Evolutionary conservation across 2,888 invertebrate species (phyloP).

Genomic region (Pasiphila rectangulata): DNA sequence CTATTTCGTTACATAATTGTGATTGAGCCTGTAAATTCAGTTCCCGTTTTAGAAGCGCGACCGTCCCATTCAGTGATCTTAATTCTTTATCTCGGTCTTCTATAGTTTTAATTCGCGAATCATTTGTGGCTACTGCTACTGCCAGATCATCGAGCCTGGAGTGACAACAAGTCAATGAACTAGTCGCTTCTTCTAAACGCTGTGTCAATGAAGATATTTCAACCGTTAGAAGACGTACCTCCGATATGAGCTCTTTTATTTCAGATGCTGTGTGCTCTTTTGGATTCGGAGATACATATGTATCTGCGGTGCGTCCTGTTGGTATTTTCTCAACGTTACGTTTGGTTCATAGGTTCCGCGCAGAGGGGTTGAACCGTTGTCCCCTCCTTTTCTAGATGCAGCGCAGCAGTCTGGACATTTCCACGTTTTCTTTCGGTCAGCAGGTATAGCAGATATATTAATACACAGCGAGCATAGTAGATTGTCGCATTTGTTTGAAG

Average conservation of each 20-base stretch:
- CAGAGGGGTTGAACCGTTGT: neutral
- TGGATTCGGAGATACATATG: too few species aligned
- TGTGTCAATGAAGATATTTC: neutral
- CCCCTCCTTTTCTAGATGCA: neutral
- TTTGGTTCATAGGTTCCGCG: neutral
- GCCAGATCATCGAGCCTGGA: neutral
- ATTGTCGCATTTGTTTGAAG: neutral
- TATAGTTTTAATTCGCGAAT: neutral
- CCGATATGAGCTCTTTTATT: neutral
- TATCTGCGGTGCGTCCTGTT: neutral
- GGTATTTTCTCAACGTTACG: neutral
- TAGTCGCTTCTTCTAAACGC: neutral
- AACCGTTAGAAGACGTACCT: neutral
- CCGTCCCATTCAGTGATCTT: too few species aligned
- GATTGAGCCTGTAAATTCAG: neutral
- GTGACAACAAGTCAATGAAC: neutral
- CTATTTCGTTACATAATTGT: too few species aligned
- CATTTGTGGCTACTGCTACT: neutral
- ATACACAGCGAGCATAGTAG: neutral
- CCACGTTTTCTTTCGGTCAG: neutral
- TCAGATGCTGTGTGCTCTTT: neutral
- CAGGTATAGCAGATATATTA: neutral
- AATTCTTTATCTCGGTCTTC: neutral
- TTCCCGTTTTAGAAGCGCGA: neutral
- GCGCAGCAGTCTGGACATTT: slow-evolving; percentile 1